These are phyloP conservation scores for Ferdinandea cuprea DNA, from an alignment of 2,888 invertebrate species.

Conservation along the genomic window DNA sequence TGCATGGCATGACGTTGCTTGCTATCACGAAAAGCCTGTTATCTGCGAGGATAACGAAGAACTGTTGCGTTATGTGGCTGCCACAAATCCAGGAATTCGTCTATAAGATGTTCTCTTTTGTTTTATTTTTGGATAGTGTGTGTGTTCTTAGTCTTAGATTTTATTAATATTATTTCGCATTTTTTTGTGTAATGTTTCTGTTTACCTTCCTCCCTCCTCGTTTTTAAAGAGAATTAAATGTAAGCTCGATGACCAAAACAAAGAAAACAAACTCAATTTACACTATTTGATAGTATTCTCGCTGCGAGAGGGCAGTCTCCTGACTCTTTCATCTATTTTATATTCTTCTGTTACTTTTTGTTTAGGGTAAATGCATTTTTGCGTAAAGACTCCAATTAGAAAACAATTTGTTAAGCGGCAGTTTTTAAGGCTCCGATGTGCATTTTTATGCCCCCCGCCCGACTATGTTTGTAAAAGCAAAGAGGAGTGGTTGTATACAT, in stretches of 20 bases:
- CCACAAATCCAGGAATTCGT: conserved; percentile 92
- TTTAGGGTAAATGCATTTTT: conserved; percentile 15
- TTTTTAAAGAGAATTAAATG: conserved; percentile 23
- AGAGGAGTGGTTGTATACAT: conserved; percentile 55
- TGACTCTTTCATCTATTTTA: background rate
- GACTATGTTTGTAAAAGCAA: conserved; percentile 23
- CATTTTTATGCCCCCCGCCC: conserved; percentile 6
- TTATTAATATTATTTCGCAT: conserved; percentile 78
- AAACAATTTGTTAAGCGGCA: conserved; percentile 19
- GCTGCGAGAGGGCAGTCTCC: conserved; percentile 27
- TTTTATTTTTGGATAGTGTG: conserved; percentile 63
- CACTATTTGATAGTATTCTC: conserved; percentile 19
- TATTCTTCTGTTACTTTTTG: conserved; percentile 13
- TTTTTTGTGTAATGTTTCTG: conserved; percentile 63
- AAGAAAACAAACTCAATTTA: conserved; percentile 30
- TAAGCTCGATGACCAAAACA: conserved; percentile 47
- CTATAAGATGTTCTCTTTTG: conserved; percentile 85
- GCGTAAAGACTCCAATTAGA: conserved; percentile 18
- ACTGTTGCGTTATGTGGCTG: conserved; percentile 92
- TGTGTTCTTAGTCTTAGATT: conserved; percentile 82
- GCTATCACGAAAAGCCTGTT: conserved; percentile 96
- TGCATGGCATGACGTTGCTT: conserved; percentile 96
- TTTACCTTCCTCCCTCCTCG: conserved; percentile 63
- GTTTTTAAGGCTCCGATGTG: too few species aligned
- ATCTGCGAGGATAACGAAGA: conserved; percentile 96